Evolutionary conservation across 1,140 invertebrate species (phyloP).

Genomic region (Anoplophora glabripennis): DNA sequence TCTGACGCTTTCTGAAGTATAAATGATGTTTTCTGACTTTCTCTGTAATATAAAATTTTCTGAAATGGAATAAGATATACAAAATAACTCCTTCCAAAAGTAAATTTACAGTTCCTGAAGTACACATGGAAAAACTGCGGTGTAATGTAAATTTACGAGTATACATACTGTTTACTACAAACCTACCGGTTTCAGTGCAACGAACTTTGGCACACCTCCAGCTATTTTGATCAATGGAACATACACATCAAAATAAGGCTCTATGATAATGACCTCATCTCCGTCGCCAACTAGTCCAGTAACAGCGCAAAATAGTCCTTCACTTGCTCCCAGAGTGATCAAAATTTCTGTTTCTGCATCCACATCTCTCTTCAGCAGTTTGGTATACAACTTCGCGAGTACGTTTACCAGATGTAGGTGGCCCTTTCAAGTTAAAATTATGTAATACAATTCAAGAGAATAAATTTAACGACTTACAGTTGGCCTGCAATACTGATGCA

Average conservation of each 20-base stretch:
- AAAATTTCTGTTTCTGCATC: slow-evolving; percentile 65
- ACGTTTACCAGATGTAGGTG: slow-evolving; percentile 84
- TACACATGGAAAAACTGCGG: neutral
- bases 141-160: too few species aligned
- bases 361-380: slow-evolving; percentile 67
- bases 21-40: too few species aligned
- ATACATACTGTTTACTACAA: too few species aligned
- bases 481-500: slow-evolving; percentile 85
- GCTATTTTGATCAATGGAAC: slow-evolving; percentile 86
- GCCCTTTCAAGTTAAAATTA: slow-evolving; percentile 61
- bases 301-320: slow-evolving; percentile 78
- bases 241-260: slow-evolving; percentile 98
- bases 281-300: slow-evolving; percentile 75
- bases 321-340: slow-evolving; percentile 88
- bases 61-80: too few species aligned
- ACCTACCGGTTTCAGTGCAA: slow-evolving; percentile 74
- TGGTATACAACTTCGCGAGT: slow-evolving; percentile 79
- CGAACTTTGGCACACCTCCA: slow-evolving; percentile 81
- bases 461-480: slow-evolving; percentile 50
- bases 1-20: too few species aligned
- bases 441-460: slow-evolving; percentile 35
- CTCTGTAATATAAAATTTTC: too few species aligned
- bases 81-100: too few species aligned
- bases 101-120: too few species aligned
- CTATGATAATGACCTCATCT: slow-evolving; percentile 94